phyloP scores from a whole-genome alignment of 2,888 invertebrate genomes.

The Siphonodentalium dalli region DNA sequence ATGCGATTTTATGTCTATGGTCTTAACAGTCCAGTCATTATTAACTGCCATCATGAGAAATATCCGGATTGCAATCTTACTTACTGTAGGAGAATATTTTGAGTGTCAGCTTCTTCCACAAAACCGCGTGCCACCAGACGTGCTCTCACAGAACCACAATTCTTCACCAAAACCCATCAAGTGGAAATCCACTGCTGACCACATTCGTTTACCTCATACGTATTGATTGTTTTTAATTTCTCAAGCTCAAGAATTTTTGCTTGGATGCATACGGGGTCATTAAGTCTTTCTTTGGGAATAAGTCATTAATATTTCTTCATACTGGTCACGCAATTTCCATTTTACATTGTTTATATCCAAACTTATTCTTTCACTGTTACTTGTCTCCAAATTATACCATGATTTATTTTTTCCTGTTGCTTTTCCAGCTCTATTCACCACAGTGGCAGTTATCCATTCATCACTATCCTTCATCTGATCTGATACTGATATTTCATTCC shows the following conservation, averaged over 20 bases:
- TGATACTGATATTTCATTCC: too few species aligned
- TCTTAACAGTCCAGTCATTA: conserved; percentile 30
- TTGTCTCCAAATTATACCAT: conserved; percentile 15
- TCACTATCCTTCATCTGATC: not conserved
- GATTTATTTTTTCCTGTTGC: conserved; percentile 11
- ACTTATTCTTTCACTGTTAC: conserved; percentile 10
- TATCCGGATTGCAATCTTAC: conserved; percentile 18
- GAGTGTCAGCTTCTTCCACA: conserved; percentile 12
- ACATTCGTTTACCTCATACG: conserved; percentile 19
- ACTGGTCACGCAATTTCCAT: not conserved
- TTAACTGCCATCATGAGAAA: conserved; percentile 17
- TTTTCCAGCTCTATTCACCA: conserved; percentile 21
- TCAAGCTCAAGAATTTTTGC: conserved; percentile 22
- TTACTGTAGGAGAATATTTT: conserved; percentile 20
- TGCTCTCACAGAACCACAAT: conserved; percentile 3
- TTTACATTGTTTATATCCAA: not conserved
- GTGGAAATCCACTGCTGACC: conserved; percentile 14
- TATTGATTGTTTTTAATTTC: conserved; percentile 16
- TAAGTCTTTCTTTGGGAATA: not conserved
- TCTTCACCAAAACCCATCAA: conserved; percentile 20
- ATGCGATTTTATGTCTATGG: conserved; percentile 36
- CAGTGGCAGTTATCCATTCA: conserved; percentile 12
- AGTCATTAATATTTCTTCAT: not conserved
- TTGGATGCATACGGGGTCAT: not conserved
- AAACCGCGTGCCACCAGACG: conserved; percentile 18